A percentile compares a stretch with the other conserved stretches of the same genome.
Conservation (phyloP, 2,797 vertebrate genomes). For the Acanthurus tractus region DNA sequence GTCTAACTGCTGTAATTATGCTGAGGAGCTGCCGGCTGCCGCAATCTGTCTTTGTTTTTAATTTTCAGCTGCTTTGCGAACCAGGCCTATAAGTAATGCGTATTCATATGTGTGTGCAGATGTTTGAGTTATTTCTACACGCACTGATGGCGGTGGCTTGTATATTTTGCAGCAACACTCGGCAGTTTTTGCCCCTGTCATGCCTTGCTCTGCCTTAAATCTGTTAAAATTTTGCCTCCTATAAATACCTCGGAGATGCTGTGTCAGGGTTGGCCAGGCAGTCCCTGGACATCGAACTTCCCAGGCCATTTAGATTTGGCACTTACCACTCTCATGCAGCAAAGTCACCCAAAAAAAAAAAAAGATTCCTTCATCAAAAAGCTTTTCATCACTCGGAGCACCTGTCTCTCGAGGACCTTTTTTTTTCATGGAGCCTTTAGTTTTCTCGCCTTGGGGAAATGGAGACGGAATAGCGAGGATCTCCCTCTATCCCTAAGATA, state of each 20-base stretch:
- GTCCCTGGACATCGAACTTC: conserved; percentile 55
- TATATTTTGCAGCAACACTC: conserved; percentile 27
- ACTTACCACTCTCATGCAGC: conserved; percentile 53
- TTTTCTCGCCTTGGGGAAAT: conserved; percentile 33
- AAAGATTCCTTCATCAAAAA: conserved; percentile 54
- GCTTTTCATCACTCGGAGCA: conserved; percentile 60
- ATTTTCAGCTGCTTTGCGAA: conserved; percentile 40
- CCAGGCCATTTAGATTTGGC: conserved; percentile 71
- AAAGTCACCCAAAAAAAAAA: conserved; percentile 49
- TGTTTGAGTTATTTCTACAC: conserved; percentile 28
- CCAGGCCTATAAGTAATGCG: conserved; percentile 36
- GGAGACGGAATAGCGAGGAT: conserved; percentile 34
- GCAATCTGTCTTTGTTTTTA: conserved; percentile 62
- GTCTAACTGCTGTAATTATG: conserved; percentile 59
- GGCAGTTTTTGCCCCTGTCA: conserved; percentile 49
- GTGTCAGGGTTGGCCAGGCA: conserved; percentile 50
- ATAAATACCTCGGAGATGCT: conserved; percentile 48
- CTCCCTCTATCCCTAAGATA: conserved; percentile 48
- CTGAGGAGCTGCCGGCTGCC: conserved; percentile 45
- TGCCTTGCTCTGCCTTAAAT: conserved; percentile 62
- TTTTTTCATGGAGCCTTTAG: conserved; percentile 45
- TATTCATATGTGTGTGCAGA: conserved; percentile 17
- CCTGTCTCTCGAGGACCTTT: conserved; percentile 49
- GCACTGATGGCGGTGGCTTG: conserved; percentile 29
- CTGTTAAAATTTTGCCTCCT: conserved; percentile 45